Base-by-base conservation (phyloP, 2,113 vertebrate genomes). In the Numenius arquata region DNA sequence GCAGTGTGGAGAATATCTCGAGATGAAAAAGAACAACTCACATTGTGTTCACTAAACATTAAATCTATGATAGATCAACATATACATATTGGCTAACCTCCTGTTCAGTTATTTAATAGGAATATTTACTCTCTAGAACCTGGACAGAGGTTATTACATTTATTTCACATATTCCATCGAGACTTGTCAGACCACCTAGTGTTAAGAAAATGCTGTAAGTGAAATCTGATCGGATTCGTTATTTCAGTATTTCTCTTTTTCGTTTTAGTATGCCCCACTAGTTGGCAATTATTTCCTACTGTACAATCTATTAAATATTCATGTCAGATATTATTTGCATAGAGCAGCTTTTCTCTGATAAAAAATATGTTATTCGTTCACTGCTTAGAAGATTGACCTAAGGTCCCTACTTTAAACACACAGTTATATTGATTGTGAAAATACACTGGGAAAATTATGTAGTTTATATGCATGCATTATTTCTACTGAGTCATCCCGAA, bases 351-450 rank as follows among this genome's bases (percentile, higher is more conserved):
- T 94, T 91, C 94, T 94, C 95, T 95, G 95, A 92, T 93, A 97
- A 97, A 96, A 95, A 94, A 95, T 84, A 94, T n/a, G 94, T 96
- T 97, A 95, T 96, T 97, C 90, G 3, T 96, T 96, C 93, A 92
- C 81, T 95, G 78, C 95, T 96, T 96, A 95, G 94, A 97, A 97
- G 97, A 96, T 86, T 96, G 97, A 97, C 97, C 97, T 90, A 93
- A 91, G 90, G 96, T 97, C 73, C 65, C 91, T 94, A 81, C 94
- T 95, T 97, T 97, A 97, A 97, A 95, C 95, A 97, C 93, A 96
- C 86, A 91, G 95, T 96, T 91, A 92, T 97, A 97, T 92, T 95
- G 96, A 97, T 96, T 96, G 97, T 92, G 77, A 96, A 95, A 97
- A 95, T 92, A 92, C 77, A 92, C 85, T 61, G 62, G 80, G 93